phyloP scores from a whole-genome alignment of 2,888 invertebrate species.

The Himalopsyche kuldschensis region DNA sequence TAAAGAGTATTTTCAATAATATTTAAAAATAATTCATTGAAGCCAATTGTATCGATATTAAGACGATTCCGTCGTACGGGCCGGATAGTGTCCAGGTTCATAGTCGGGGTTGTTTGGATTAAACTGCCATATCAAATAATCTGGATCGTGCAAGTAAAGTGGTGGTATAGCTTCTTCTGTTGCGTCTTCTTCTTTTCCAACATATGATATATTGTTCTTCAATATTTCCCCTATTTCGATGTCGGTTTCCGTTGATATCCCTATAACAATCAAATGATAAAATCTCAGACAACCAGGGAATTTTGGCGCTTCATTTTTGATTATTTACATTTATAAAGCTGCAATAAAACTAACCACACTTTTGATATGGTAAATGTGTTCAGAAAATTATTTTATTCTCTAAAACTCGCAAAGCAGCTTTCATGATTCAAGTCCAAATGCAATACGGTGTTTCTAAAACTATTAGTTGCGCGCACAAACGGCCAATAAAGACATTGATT shows the following conservation, averaged over 20 bases:
- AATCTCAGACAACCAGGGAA: neutral
- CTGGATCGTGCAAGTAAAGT: conserved; percentile 54
- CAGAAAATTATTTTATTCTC: no score
- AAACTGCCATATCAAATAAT: conserved; percentile 58
- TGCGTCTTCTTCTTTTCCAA: conserved; percentile 50
- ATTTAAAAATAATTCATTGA: no score
- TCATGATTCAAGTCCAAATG: no score
- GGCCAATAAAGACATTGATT: no score
- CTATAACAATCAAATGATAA: conserved; percentile 42
- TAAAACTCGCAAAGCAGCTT: no score
- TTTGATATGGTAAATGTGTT: no score
- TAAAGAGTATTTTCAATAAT: neutral
- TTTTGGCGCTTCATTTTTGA: no score
- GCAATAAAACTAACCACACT: no score
- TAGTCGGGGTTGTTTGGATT: conserved; percentile 56
- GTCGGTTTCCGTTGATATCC: conserved; percentile 54
- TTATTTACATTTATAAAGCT: no score
- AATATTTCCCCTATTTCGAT: conserved; percentile 53
- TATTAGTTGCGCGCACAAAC: no score
- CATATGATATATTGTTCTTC: conserved; percentile 50
- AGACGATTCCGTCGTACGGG: conserved; percentile 49
- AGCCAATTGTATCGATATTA: neutral
- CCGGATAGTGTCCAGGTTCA: conserved; percentile 51
- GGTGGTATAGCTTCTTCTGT: conserved; percentile 54
- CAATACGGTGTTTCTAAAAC: no score